Conservation (phyloP, 37 sponge, comb jelly and placozoan species). For the Halichondria panicea region DNA sequence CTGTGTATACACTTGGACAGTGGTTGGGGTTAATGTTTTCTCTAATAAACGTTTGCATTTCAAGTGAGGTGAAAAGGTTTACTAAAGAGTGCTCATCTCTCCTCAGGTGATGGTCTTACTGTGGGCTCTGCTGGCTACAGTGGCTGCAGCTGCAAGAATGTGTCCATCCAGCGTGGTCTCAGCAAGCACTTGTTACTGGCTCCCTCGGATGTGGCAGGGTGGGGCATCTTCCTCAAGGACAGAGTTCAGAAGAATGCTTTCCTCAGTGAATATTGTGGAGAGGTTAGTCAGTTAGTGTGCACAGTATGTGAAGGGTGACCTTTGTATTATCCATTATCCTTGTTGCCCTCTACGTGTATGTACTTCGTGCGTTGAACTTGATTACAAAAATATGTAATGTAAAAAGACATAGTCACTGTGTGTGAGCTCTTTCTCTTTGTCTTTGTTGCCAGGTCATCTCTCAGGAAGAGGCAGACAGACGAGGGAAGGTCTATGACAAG, state of each 20-base stretch:
- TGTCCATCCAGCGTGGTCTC: constrained; percentile 89
- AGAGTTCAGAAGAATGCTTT: constrained; percentile 93
- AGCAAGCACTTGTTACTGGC: constrained; percentile 91
- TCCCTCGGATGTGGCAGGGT: constrained; percentile 98
- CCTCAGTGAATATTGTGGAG: constrained; percentile 98
- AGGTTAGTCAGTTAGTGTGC: constrained; percentile 65
- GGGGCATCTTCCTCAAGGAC: constrained; percentile 97
- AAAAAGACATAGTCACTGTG: too few relatives aligned
- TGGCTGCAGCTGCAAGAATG: constrained; percentile 77
- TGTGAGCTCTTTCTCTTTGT: neutral
- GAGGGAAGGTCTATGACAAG: constrained; percentile 98
- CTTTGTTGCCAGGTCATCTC: constrained; percentile 73
- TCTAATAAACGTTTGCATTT: neutral
- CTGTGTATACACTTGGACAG: too few relatives aligned
- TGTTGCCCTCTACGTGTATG: too few relatives aligned
- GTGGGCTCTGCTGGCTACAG: constrained; percentile 7
- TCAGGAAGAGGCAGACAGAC: constrained; percentile 96
- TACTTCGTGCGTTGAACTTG: too few relatives aligned
- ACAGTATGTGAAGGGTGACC: neutral
- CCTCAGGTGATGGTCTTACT: constrained; percentile 53
- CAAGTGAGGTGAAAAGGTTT: too few relatives aligned
- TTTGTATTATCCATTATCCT: too few relatives aligned
- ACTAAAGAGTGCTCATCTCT: too few relatives aligned
- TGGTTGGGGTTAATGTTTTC: neutral
- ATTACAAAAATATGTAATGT: too few relatives aligned